These are phyloP conservation scores for Agrenia bidenticulata DNA, from an alignment of 2,888 invertebrate species.

Conservation along the genomic window DNA sequence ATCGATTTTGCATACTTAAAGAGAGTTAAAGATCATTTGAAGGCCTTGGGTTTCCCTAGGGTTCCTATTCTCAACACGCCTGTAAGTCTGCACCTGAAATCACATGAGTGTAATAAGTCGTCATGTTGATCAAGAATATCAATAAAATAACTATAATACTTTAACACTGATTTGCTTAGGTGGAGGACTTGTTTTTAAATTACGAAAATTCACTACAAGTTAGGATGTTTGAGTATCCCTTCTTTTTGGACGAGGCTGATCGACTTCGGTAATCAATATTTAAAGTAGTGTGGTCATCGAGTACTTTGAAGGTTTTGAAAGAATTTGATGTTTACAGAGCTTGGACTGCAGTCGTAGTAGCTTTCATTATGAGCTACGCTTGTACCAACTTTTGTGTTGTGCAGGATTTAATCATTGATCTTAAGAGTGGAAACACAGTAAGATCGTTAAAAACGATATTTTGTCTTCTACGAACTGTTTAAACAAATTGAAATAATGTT, in stretches of 20 bases:
- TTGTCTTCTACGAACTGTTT: background rate
- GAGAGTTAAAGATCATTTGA: conserved; percentile 21
- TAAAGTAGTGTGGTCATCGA: background rate
- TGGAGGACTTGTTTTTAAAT: background rate
- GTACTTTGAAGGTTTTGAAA: background rate
- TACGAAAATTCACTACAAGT: background rate
- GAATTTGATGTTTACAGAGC: background rate
- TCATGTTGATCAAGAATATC: too few species aligned
- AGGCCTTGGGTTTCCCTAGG: too few species aligned
- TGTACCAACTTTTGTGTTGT: conserved; percentile 19
- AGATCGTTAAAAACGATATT: background rate
- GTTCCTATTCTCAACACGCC: too few species aligned
- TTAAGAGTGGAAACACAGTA: conserved; percentile 30
- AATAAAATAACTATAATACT: too few species aligned
- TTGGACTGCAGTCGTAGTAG: conserved; percentile 9
- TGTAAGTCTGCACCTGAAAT: too few species aligned
- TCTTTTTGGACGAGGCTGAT: background rate
- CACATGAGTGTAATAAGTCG: too few species aligned
- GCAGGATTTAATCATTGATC: conserved; percentile 21
- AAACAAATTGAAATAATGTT: background rate
- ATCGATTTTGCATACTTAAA: conserved; percentile 29
- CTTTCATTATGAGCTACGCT: conserved; percentile 26
- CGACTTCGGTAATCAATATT: background rate
- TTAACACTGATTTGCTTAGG: too few species aligned
- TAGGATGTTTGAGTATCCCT: conserved; percentile 12